phyloP scores from a whole-genome alignment of 2,888 invertebrate genomes.

The Polyommatus icarus region DNA sequence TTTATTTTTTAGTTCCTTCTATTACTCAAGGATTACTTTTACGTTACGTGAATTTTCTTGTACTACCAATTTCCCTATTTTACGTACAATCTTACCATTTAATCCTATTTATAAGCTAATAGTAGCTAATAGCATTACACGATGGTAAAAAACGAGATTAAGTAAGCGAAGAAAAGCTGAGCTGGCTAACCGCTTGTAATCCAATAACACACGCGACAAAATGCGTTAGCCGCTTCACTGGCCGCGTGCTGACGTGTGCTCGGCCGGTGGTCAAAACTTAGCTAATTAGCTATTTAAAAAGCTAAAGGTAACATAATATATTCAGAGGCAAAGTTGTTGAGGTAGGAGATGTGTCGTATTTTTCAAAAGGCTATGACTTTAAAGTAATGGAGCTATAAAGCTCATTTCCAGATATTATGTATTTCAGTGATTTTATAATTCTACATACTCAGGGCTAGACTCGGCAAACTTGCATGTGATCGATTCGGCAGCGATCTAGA shows the following conservation, averaged over 20 bases:
- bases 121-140: background rate
- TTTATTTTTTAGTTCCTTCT: too few relatives aligned
- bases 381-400: too few relatives aligned
- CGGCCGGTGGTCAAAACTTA: slow-evolving; percentile 15
- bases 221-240: slow-evolving; percentile 27
- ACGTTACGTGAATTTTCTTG: too few relatives aligned
- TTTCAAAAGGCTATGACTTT: too few relatives aligned
- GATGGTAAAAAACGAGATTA: slow-evolving; percentile 4
- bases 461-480: too few relatives aligned
- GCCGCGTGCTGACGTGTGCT: background rate
- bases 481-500: too few relatives aligned
- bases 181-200: slow-evolving; percentile 38
- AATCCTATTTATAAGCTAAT: background rate
- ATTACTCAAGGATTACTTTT: too few relatives aligned
- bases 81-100: background rate
- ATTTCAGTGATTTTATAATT: too few relatives aligned
- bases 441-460: too few relatives aligned
- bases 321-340: too few relatives aligned
- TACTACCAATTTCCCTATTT: background rate
- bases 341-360: too few relatives aligned
- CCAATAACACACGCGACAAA: slow-evolving; percentile 24
- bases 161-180: slow-evolving; percentile 17
- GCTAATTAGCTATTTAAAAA: background rate
- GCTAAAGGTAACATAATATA: background rate
- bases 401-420: too few relatives aligned